Evolutionary conservation across 2,888 invertebrate genomes (phyloP), one percentile per base, ranked within the genome.

Genomic region (Lagria hirta): DNA sequence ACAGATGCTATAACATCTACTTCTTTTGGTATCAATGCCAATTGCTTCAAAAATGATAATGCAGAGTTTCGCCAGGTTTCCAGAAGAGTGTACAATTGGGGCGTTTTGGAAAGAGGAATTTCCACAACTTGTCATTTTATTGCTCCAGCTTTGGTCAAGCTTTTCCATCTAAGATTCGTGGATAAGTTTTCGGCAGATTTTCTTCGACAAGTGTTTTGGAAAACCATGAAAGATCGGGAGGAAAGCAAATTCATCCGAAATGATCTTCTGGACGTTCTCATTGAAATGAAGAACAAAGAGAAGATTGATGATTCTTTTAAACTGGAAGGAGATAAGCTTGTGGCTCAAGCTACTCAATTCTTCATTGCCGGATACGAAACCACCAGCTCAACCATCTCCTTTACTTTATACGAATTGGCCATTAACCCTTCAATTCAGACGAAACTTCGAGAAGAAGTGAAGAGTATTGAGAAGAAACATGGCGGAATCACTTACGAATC

Each of bases 341-440:
- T 43, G 11, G 43, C 43, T 2, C 43, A 43, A 37, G 43, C 43
- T 2, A 51, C 74, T 1, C 66, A 80, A 33, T 79, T 81, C 51
- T 79, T 80, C 61, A 66, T 77, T 8, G 81, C 79, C 0, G 81
- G 80, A 0, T 80, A 76, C 57, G 81, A 81, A 63, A 81, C 80
- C 4, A 77, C 79, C 0, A 76, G 78, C 0, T 74, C 78, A 0
- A 76, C 78, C 0, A 68, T 80, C 27, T 74, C 76, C 7, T 78
- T 78, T 55, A 65, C 76, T 7, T 67, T 79, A 18, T 71, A 79
- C 54, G 76, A 78, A 61, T 58, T 81, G 28, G 77, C 77, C 0
- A 68, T 73, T 0, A 65, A 79, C 45, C 73, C 68, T 5, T 64
- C 68, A 0, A 71, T 80, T 0, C 81, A 81, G 61, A 69, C 73